Percentiles rank a stretch among this genome's conserved stretches.
phyloP scores from a whole-genome alignment of 2,113 vertebrate genomes.

The Rhinoptilus africanus region DNA sequence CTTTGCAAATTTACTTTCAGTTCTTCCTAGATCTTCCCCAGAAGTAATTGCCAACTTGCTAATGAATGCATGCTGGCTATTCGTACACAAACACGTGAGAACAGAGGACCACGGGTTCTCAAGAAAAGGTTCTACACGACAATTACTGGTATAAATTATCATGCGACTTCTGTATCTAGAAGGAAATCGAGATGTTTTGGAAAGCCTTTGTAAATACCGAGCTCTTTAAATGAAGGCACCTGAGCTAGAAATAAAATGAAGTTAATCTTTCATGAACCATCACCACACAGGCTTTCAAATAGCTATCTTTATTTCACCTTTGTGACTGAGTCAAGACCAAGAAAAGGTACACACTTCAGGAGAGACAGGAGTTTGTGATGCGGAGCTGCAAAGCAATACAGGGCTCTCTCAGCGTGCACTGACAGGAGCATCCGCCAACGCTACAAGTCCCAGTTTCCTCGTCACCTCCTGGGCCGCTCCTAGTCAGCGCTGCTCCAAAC shows the following conservation, averaged over 20 bases:
- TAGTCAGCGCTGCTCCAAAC: neutral
- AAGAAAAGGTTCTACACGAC: neutral
- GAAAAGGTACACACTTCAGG: conserved; percentile 32
- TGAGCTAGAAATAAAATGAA: neutral
- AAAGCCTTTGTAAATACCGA: neutral
- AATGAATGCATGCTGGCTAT: neutral
- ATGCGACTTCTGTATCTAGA: neutral
- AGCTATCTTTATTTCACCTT: conserved; percentile 70
- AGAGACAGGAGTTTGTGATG: conserved; percentile 23
- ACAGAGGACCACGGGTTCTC: neutral
- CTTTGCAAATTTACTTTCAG: neutral
- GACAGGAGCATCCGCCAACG: neutral
- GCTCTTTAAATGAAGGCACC: neutral
- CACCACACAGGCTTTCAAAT: conserved; percentile 58
- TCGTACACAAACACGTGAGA: neutral
- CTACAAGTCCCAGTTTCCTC: neutral
- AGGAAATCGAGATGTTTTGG: neutral
- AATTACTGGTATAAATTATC: neutral
- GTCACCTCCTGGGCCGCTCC: conserved; percentile 27
- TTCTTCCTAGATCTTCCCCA: neutral
- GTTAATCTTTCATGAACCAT: conserved; percentile 56
- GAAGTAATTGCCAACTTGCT: neutral
- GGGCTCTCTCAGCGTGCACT: neutral
- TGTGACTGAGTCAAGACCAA: conserved; percentile 40
- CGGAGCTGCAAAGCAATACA: conserved; percentile 12